These are phyloP conservation scores for Tiliacea aurago DNA, from an alignment of 2,888 invertebrate species.

Conservation along the genomic window DNA sequence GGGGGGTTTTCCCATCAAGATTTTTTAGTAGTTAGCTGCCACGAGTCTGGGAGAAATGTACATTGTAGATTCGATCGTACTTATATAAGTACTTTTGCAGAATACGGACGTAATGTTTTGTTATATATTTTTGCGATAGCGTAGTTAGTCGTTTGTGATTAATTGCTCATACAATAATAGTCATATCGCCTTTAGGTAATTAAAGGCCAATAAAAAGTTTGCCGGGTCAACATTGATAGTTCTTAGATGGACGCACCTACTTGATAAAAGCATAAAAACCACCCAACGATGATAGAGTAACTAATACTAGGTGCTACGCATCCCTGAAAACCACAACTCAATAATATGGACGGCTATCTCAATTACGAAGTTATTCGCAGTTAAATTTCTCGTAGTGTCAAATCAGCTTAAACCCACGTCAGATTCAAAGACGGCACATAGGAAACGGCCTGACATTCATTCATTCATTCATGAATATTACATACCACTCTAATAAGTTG, in stretches of 20 bases:
- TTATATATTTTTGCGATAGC: background rate
- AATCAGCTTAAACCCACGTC: conserved; percentile 43
- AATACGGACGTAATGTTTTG: too few relatives aligned
- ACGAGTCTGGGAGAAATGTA: background rate
- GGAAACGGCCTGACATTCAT: conserved; percentile 27
- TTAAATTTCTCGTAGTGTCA: conserved; percentile 25
- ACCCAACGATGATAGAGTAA: background rate
- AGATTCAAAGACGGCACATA: conserved; percentile 29
- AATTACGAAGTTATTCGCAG: conserved; percentile 26
- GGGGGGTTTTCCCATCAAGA: too few relatives aligned
- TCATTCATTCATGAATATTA: conserved; percentile 42
- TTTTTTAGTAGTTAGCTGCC: background rate
- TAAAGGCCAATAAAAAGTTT: conserved; percentile 4
- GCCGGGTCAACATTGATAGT: background rate
- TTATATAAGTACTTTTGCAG: background rate
- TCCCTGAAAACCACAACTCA: background rate
- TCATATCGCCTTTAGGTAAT: background rate
- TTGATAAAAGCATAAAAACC: too few relatives aligned
- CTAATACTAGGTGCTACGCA: background rate
- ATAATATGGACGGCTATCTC: conserved; percentile 8
- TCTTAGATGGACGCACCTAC: background rate
- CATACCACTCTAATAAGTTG: conserved; percentile 16
- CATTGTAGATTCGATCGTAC: background rate
- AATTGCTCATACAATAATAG: background rate
- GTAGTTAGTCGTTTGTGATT: background rate